Evolutionary conservation across 2,888 invertebrate genomes (phyloP).

Genomic region (Anthrax anthrax): DNA sequence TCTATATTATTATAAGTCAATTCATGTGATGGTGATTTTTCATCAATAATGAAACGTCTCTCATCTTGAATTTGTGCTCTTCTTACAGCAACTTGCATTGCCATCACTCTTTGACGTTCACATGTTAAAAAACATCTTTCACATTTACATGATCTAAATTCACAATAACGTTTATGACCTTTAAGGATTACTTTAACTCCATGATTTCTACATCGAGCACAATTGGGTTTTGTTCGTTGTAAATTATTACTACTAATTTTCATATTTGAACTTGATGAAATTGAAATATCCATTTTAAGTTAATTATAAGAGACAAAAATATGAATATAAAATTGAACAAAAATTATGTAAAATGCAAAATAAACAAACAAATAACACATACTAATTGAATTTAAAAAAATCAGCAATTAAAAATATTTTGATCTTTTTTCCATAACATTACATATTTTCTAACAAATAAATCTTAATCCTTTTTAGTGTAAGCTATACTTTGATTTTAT

Average conservation of each 20-base stretch:
- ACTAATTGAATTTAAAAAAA: too few relatives aligned
- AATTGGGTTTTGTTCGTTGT: neutral
- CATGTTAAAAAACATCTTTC: neutral
- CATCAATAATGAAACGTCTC: neutral
- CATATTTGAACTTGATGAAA: neutral
- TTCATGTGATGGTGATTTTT: neutral
- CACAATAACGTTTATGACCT: neutral
- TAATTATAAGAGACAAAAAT: too few relatives aligned
- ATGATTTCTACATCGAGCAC: neutral
- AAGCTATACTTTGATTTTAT: too few relatives aligned
- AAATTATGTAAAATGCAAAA: too few relatives aligned
- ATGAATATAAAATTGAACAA: too few relatives aligned
- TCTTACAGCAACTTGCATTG: neutral
- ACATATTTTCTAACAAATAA: too few relatives aligned
- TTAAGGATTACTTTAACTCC: neutral
- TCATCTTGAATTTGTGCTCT: neutral
- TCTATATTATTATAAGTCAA: neutral
- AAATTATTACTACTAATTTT: neutral
- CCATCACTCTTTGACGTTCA: neutral
- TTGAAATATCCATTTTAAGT: neutral
- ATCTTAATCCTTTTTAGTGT: too few relatives aligned
- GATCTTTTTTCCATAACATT: too few relatives aligned
- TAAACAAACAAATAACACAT: too few relatives aligned
- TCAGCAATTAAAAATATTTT: too few relatives aligned
- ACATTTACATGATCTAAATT: neutral